Percentiles rank a stretch among this genome's conserved stretches.
Evolutionary conservation across 2,797 vertebrate species (phyloP).

Genomic region (Thripadectes ignobilis): DNA sequence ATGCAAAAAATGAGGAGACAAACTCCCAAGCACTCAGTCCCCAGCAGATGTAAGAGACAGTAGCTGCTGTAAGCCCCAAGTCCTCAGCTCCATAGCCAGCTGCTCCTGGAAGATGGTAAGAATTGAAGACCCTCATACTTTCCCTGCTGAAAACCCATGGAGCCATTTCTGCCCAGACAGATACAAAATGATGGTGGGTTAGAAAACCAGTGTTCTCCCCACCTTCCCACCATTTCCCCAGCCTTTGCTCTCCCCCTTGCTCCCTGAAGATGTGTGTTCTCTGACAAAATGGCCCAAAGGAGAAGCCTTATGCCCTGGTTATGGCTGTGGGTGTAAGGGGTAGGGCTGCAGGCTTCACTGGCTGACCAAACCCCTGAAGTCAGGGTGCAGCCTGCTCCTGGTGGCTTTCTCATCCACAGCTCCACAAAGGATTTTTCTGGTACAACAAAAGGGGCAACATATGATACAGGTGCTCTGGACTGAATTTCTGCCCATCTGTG

Average conservation of each 20-base stretch:
- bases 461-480: rapidly evolving
- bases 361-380: not conserved
- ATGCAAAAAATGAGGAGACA: not conserved
- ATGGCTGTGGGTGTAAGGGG: not conserved
- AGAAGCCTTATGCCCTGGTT: not conserved
- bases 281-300: rapidly evolving
- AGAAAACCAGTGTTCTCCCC: not conserved
- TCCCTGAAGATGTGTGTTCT: rapidly evolving
- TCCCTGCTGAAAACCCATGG: not conserved
- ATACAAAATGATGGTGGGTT: not conserved
- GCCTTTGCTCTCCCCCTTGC: not conserved
- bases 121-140: not conserved
- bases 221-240: not conserved
- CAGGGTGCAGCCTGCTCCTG: not conserved
- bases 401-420: not conserved
- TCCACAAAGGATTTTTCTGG: not conserved
- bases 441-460: rapidly evolving
- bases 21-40: not conserved
- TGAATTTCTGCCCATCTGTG: not conserved
- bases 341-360: not conserved
- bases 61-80: rapidly evolving
- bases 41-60: not conserved
- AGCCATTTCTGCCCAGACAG: not conserved
- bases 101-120: not conserved
- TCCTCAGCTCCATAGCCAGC: not conserved